Conservation (phyloP, 2,113 vertebrate species). For the Riparia riparia region DNA sequence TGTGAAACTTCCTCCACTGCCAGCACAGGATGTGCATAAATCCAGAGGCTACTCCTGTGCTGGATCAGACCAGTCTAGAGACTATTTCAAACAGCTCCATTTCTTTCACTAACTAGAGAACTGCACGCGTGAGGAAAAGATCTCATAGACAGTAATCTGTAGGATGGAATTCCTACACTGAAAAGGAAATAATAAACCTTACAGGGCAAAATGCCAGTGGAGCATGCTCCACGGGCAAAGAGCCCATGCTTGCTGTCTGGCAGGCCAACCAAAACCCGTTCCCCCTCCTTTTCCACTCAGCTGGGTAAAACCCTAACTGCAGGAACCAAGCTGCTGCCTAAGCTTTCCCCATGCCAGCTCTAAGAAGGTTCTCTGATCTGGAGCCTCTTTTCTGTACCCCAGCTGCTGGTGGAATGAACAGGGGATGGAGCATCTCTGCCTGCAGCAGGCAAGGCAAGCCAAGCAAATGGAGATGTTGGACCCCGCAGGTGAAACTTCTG, state of each 20-base stretch:
- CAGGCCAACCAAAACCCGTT: not conserved
- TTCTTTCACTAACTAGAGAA: slow-evolving; percentile 5
- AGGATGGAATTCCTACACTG: not conserved
- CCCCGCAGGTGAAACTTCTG: not conserved
- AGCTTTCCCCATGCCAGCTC: not conserved
- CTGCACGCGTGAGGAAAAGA: not conserved
- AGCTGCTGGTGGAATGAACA: not conserved
- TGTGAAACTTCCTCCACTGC: slow-evolving; percentile 6
- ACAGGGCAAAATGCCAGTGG: not conserved
- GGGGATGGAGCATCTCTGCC: not conserved
- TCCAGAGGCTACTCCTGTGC: not conserved
- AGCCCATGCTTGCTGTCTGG: not conserved
- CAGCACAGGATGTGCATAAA: not conserved
- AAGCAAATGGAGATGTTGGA: not conserved
- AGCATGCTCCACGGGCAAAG: not conserved
- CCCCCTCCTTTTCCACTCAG: not conserved
- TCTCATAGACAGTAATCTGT: not conserved
- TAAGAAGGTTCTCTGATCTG: not conserved
- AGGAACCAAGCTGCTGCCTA: slow-evolving; percentile 6
- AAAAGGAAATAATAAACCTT: slow-evolving; percentile 26
- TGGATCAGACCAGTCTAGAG: not conserved
- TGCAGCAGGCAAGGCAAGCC: not conserved
- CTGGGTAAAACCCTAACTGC: not conserved
- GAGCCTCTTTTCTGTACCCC: not conserved
- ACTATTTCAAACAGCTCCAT: not conserved